Base-by-base conservation (phyloP, 2,113 vertebrate genomes). In the Microcebus griseorufus region DNA sequence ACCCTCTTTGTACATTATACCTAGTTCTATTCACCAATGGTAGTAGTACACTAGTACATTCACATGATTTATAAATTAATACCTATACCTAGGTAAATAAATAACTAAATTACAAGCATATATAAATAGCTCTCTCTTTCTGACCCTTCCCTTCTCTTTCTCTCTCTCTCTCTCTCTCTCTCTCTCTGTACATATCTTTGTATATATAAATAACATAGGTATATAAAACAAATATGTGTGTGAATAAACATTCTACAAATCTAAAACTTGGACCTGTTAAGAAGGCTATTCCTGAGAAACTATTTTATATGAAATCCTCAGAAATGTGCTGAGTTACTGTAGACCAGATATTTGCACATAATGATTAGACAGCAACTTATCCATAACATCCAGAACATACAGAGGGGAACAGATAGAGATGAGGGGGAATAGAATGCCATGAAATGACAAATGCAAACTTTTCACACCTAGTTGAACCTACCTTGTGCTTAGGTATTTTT, bases 281-380 rank as follows among this genome's bases (percentile, higher is more conserved):
- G 37, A 91, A 51, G 72, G 13, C 25, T 39, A 48, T 92, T 94
- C 32, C 32, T 67, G 53, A 75, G 64, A 91, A 95, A 76, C 20
- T 62, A 0, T 69, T 83, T 64, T 62, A 39, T 23, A 32, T 20
- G 22, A 34, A 79, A 32, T 73, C 29, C 34, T 75, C 64, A 64
- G 83, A 58, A 88, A 64, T 45, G 25, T 62, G 8, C 18, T 45
- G 16, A n/a, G 4, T 94, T 58, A 7, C 70, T 37, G 42, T 85
- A 13, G 1, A 5, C 17, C 13, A 80, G 27, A 48, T 29, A 23
- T 42, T 65, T 93, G 37, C 10, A 14, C 17, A 20, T 53, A 22
- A 10, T 23, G 20, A 53, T 60, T 64, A n/a, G 29, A 67, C 0
- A 79, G 25, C 11, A 27, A 39, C 23, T 2, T 45, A 4, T 32